Evolutionary conservation across 2,113 vertebrate species (phyloP).

Genomic region (Manacus vitellinus): DNA sequence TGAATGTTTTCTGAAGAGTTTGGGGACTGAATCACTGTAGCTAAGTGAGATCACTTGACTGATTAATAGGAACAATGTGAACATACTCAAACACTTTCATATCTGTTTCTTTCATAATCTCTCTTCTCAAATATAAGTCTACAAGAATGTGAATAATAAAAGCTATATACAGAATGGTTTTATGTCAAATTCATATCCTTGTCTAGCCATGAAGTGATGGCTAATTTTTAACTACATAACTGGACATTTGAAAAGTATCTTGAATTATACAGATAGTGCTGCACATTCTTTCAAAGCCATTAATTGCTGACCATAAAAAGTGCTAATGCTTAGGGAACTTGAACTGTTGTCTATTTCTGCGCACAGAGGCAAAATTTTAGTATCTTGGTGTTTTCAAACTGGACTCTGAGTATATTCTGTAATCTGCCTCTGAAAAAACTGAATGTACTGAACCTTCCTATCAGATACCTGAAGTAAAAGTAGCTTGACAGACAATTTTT

Average conservation of each 20-base stretch:
- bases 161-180: neutral
- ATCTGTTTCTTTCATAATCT: neutral
- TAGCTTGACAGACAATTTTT: neutral
- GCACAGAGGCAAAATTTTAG: neutral
- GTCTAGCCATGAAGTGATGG: neutral
- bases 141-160: neutral
- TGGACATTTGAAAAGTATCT: neutral
- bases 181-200: neutral
- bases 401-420: neutral
- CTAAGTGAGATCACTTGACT: neutral
- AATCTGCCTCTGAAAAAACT: neutral
- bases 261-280: neutral
- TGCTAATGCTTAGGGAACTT: neutral
- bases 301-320: neutral
- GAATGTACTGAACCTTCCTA: neutral
- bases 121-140: neutral
- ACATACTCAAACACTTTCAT: neutral
- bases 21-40: neutral
- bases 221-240: neutral
- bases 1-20: neutral
- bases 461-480: neutral
- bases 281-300: neutral
- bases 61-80: neutral
- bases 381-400: neutral
- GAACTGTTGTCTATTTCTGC: neutral